Base-by-base conservation (phyloP, 2,797 vertebrate genomes). In the Tenualosa ilisha region DNA sequence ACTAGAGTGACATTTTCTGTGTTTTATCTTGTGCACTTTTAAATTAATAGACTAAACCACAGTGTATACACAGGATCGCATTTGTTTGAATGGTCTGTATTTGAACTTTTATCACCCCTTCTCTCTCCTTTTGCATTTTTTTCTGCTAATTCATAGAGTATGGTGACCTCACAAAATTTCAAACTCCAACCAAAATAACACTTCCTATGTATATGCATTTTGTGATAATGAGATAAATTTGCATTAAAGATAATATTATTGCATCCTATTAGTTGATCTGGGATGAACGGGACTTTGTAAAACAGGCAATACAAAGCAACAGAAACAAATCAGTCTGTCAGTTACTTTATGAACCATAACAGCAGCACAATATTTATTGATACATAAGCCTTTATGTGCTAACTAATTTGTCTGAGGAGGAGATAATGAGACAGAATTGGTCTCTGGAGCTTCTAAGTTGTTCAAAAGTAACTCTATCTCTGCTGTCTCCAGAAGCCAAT, bases 21-120 rank as follows among this genome's bases (percentile, higher is more conserved):
- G 72, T 79, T 79, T 46, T 43, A 46, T 79, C 63, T 81, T 72
- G 65, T 50, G 81, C 22, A 40, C 11, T 85, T 89, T 84, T 72
- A 79, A 79, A 46, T 79, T 79, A 79, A 79, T 79, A 79, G 40
- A 79, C 72, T 46, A 43, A 79, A 46, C 15, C 72, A 40, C 40
- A 79, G 15, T 46, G 72, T 79, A 20, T 79, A 40, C 31, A 72
- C 72, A 79, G 72, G 72, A 79, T 79, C 72, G 46, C 6, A 79
- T 79, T 79, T 79, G 72, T 79, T 79, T 79, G 72, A 79, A 46
- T 40, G 17, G 37, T 79, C 72, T 22, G 37, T 79, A 79, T 43
- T 79, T 43, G 72, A 79, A 79, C 72, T 46, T 22, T 46, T 79
- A 79, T 20, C 72, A 43, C 72, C 72, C 40, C 26, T 17, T 46